phyloP scores from a whole-genome alignment of 2,888 invertebrate genomes.

The Prenolepis imparis region DNA sequence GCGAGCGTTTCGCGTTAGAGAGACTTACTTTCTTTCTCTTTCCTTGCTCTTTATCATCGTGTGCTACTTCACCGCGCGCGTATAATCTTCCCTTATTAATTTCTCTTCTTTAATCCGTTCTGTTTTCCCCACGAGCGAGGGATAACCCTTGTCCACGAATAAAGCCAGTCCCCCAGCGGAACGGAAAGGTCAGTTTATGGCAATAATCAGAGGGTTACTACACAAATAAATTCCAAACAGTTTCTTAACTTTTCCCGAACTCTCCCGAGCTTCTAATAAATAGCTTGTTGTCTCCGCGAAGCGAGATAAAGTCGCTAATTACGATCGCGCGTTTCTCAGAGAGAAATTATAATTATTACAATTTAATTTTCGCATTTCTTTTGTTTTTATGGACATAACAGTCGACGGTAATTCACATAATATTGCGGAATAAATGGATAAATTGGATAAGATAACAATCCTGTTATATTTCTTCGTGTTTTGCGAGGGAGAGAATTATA shows the following conservation, averaged over 20 bases:
- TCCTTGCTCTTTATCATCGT: constrained; percentile 26
- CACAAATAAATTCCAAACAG: constrained; percentile 25
- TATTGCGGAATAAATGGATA: neutral
- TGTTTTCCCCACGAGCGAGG: neutral
- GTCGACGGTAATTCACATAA: constrained; percentile 4
- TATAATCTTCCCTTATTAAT: constrained; percentile 53
- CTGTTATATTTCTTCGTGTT: neutral
- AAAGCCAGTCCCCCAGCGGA: constrained; percentile 12
- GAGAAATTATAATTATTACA: neutral
- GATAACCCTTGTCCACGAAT: constrained; percentile 37
- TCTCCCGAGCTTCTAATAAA: constrained; percentile 24
- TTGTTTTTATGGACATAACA: neutral
- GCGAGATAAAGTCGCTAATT: constrained; percentile 29
- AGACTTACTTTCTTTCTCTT: constrained; percentile 12
- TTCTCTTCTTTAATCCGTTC: constrained; percentile 49
- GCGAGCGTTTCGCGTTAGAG: constrained; percentile 36
- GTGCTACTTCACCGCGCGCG: constrained; percentile 13
- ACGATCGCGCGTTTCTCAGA: neutral
- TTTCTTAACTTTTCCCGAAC: constrained; percentile 11
- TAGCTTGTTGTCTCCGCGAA: neutral
- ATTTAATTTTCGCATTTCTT: neutral
- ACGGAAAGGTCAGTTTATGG: constrained; percentile 37
- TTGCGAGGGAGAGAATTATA: neutral
- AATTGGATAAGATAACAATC: neutral
- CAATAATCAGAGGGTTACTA: constrained; percentile 37